These are phyloP conservation scores for Salminus brasiliensis DNA, from an alignment of 2,113 vertebrate species.

Conservation along the genomic window DNA sequence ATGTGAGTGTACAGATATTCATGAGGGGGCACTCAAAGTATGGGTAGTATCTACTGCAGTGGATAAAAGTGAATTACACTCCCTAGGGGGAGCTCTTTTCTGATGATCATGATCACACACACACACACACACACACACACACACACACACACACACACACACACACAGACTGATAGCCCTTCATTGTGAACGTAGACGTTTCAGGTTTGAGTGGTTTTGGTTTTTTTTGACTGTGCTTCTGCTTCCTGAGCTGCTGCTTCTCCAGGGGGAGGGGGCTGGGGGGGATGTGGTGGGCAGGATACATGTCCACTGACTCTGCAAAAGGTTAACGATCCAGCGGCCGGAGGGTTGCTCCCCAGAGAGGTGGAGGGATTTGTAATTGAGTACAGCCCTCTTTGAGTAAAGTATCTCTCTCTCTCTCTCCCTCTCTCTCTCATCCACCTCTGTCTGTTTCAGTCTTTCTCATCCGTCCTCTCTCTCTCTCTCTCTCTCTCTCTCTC, in stretches of 20 bases:
- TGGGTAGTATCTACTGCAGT: too few species aligned
- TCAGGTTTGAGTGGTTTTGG: not conserved
- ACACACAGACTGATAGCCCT: not conserved
- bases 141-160: not conserved
- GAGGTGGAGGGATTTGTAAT: constrained; percentile 34
- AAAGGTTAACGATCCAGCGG: constrained; percentile 51
- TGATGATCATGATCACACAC: not conserved
- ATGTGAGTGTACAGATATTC: too few species aligned
- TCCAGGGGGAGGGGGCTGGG: not conserved
- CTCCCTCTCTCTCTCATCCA: not conserved
- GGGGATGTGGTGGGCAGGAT: not conserved
- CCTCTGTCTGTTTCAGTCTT: too few species aligned
- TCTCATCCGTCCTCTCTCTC: not conserved
- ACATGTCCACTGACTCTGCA: constrained; percentile 33
- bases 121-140: not conserved
- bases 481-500: not conserved
- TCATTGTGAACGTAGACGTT: not conserved
- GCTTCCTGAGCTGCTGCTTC: constrained; percentile 34
- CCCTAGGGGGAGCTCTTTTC: too few species aligned
- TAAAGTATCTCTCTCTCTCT: constrained; percentile 5
- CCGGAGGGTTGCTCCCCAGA: constrained; percentile 41
- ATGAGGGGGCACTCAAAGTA: too few species aligned
- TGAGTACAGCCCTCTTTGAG: constrained; percentile 28
- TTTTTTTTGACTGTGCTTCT: constrained; percentile 9
- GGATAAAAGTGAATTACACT: too few species aligned